Base-by-base conservation (phyloP, 1,140 invertebrate species). In the Caerostris extrusa region DNA sequence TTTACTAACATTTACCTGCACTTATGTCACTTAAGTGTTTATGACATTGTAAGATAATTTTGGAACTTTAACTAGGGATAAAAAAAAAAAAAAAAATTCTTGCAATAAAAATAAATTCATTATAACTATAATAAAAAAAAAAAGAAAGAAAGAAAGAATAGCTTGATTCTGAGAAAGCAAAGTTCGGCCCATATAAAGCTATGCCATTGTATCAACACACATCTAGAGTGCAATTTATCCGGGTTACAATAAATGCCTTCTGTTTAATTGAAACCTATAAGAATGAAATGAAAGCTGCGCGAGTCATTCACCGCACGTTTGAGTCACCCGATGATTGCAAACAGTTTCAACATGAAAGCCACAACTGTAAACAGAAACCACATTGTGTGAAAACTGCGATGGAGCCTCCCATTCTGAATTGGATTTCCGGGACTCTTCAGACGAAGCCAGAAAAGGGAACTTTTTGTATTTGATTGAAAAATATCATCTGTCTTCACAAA, bases 401-500 rank as follows among this genome's bases (percentile, higher is more conserved):
- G 34, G 71, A 77, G 71, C 50, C 34, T 12, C 71, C 71, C 50
- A 77, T 14, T 34, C 12, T 77, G 34, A 77, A 77, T 77, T 14
- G 71, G 53, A 77, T 77, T 53, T 77, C 71, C 71, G 71, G 71
- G 34, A 77, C 34, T 12, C 71, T 77, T 77, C 71, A 77, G 12
- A 10, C 53, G 71, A 10, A 53, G 71, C 71, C 71, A 77, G 71
- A 12, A 77, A 34, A 8, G n/a, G 19, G 34, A 77, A 77, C 7
- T 50, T 69, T 69, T 69, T 77, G 69, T 77, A 77, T 77, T 77
- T 77, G 50, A 77, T 77, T 53, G 71, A 77, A 77, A 77, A 77
- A 77, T 77, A 77, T 77, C 71, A 77, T 77, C 53, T 77, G 71
- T 77, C 71, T 77, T 77, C 71, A 53, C 71, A 77, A 77, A 77